Base-by-base conservation (phyloP, 2,888 invertebrate genomes). In the Apodemia hepburni region DNA sequence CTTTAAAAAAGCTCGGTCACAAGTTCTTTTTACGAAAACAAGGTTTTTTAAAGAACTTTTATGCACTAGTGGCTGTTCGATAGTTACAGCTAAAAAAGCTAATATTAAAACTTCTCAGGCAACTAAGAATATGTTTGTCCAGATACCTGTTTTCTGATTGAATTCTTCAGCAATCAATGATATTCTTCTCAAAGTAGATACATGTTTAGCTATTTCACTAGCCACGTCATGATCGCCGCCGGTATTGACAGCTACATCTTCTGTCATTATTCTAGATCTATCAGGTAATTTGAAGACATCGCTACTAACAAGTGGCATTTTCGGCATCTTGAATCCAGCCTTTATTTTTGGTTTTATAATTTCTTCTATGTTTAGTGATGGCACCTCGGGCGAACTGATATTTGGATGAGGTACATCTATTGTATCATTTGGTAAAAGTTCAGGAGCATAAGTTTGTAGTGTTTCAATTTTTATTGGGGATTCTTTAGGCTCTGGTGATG, bases 241-340 rank as follows among this genome's bases (percentile, higher is more conserved):
- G 0, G 88, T 91, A 62, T 87, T 85, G 0, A 87, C 81, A 11
- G 80, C 77, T 45, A 71, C 79, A 60, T 88, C 86, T 65, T 78
- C 78, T 6, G 70, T 64, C 1, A 73, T 69, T 42, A 65, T 72
- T 60, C 67, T 79, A 8, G 70, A 69, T 66, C 74, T 77, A 17
- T 72, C 68, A 1, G 81, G 75, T 42, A 71, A 61, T 72, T 86
- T 88, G 8, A 91, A 70, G 0, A 83, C 71, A 17, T 87, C 87
- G 67, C 87, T 88, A 51, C 64, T 83, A 5, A 81, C 68, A 29
- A 89, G 58, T 8, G 90, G 90, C 90, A 91, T 90, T 80, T 82
- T 86, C 8, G 87, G 89, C 67, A 87, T 81, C 74, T 81, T 85
- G 61, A 82, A 84, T 4, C 65, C 59, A 15, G 64, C 49, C 64